Percentiles rank a stretch among this genome's conserved stretches.
These are phyloP conservation scores for Schizotus pectinicornis DNA, from an alignment of 2,888 invertebrate species.

Conservation along the genomic window DNA sequence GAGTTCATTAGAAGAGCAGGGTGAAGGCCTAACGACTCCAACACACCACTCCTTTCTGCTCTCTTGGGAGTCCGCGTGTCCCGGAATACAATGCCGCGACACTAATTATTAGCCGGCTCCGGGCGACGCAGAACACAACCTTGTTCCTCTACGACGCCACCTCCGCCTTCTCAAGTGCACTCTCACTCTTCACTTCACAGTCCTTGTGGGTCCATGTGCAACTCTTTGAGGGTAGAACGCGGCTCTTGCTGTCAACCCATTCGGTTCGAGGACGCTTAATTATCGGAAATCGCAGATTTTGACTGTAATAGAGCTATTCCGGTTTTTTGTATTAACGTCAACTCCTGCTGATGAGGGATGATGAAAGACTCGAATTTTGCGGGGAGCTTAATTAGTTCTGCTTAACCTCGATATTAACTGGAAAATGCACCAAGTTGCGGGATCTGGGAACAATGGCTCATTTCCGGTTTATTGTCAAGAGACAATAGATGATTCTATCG, in stretches of 20 bases:
- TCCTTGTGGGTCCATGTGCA: slow-evolving; percentile 4
- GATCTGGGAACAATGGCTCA: no score
- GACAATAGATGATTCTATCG: no score
- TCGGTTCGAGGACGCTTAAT: background rate
- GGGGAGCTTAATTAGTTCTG: no score
- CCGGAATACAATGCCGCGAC: slow-evolving; percentile 40
- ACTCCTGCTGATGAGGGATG: no score
- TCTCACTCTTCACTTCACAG: slow-evolving; percentile 14
- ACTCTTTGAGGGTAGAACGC: slow-evolving; percentile 1
- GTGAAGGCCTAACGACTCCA: slow-evolving; percentile 25
- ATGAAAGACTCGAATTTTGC: no score
- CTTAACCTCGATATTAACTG: no score
- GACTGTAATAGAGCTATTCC: no score
- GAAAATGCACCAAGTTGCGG: no score
- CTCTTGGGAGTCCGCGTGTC: slow-evolving; percentile 36
- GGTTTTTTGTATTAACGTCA: no score
- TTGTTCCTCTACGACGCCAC: slow-evolving; percentile 5
- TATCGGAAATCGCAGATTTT: no score
- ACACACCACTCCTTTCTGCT: slow-evolving; percentile 20
- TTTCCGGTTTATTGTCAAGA: no score
- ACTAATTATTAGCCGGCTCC: slow-evolving; percentile 38
- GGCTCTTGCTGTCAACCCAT: no score
- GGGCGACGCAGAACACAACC: slow-evolving; percentile 21
- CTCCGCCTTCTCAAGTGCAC: slow-evolving; percentile 16
- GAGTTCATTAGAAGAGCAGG: slow-evolving; percentile 23